Conservation (phyloP, 2,888 invertebrate species). For the Microdon myrmicae region DNA sequence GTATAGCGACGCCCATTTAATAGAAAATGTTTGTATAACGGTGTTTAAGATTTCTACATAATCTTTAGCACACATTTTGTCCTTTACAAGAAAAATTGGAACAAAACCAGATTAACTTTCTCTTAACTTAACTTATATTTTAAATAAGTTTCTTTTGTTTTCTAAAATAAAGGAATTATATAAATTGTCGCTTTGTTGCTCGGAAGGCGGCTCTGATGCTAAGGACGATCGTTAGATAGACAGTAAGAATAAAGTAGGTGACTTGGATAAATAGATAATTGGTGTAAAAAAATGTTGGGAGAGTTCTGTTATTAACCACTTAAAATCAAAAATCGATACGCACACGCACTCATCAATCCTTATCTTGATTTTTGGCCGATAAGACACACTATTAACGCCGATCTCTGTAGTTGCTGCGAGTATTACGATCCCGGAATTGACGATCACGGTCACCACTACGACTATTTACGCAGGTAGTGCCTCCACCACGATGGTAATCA, state of each 20-base stretch:
- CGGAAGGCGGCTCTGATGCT: constrained; percentile 25
- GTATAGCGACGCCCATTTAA: no score
- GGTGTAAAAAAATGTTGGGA: constrained; percentile 28
- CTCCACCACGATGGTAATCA: constrained; percentile 60
- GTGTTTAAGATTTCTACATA: no score
- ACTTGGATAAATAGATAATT: constrained; percentile 28
- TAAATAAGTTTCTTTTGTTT: constrained; percentile 41
- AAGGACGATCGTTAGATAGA: constrained; percentile 41
- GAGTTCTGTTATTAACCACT: constrained; percentile 50
- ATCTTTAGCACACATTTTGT: no score
- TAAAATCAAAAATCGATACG: constrained; percentile 47
- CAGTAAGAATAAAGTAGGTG: constrained; percentile 26
- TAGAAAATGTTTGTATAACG: no score
- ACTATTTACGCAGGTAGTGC: constrained; percentile 58
- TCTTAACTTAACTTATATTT: constrained; percentile 41
- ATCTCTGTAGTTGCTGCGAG: constrained; percentile 58
- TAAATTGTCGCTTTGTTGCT: constrained; percentile 39
- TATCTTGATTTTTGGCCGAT: constrained; percentile 8
- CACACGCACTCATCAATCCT: constrained; percentile 40
- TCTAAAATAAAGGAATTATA: constrained; percentile 42
- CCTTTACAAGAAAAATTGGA: no score
- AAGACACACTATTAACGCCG: constrained; percentile 50
- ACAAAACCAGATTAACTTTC: constrained; percentile 33
- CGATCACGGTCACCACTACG: constrained; percentile 67
- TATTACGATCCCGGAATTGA: constrained; percentile 66